Conservation (phyloP, 2,797 vertebrate genomes). For the Oreonectes daqikongensis region DNA sequence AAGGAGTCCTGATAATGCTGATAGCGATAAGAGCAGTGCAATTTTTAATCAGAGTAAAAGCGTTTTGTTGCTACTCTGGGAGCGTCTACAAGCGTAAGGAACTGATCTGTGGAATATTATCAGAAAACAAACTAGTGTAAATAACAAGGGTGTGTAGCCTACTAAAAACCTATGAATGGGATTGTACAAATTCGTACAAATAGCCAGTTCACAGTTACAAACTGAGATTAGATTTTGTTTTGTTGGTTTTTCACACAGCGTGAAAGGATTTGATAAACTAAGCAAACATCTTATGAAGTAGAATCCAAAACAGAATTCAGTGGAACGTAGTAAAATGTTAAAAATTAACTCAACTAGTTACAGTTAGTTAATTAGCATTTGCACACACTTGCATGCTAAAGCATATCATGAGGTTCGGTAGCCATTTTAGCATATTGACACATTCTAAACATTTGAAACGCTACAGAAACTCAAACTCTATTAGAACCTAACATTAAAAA, state of each 20-base stretch:
- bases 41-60: neutral
- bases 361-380: neutral
- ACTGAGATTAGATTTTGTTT: no score
- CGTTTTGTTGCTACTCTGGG: neutral
- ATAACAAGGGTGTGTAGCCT: neutral
- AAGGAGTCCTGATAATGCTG: neutral
- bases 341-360: no score
- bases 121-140: neutral
- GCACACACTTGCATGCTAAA: neutral
- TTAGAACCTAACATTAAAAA: no score
- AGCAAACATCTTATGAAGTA: neutral
- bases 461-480: no score
- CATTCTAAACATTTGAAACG: neutral
- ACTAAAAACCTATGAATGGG: no score
- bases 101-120: neutral
- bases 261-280: no score
- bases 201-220: no score
- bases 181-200: no score
- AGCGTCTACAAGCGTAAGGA: neutral
- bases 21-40: slow-evolving; percentile 5
- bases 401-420: neutral
- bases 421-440: neutral
- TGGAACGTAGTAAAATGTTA: no score
- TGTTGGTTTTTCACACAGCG: no score
- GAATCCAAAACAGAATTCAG: neutral